Conservation (phyloP, 1,140 invertebrate genomes). For the Brachionus rubens region DNA sequence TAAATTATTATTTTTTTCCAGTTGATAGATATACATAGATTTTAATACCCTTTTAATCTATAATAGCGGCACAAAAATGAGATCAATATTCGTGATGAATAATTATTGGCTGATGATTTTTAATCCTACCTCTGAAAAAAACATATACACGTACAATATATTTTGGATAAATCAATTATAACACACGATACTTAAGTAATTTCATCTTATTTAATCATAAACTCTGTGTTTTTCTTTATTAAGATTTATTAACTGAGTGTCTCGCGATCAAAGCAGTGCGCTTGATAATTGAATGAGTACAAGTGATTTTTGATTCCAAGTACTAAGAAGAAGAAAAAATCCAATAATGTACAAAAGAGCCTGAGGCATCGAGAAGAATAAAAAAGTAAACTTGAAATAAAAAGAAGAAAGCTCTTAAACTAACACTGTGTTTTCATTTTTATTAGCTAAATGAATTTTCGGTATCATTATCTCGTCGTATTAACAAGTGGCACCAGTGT, state of each 20-base stretch:
- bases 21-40: too few relatives aligned
- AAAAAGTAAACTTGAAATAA: too few relatives aligned
- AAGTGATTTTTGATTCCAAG: constrained; percentile 29
- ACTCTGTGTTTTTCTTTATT: too few relatives aligned
- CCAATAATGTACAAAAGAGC: constrained; percentile 21
- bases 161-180: constrained; percentile 15
- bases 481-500: constrained; percentile 17
- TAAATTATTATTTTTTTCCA: too few relatives aligned
- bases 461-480: too few relatives aligned
- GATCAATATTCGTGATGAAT: constrained; percentile 31
- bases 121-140: constrained; percentile 10
- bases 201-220: not conserved
- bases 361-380: not conserved
- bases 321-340: not conserved
- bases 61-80: not conserved
- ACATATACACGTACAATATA: not conserved
- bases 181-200: not conserved
- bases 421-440: too few relatives aligned
- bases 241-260: too few relatives aligned
- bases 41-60: constrained; percentile 10
- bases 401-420: constrained; percentile 2
- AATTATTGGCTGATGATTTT: constrained; percentile 15
- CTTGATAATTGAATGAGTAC: not conserved
- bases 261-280: constrained; percentile 16
- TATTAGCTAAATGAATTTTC: too few relatives aligned